Evolutionary conservation across 64 coral and sea anemone genomes (phyloP).

Genomic region (Porites lutea): DNA sequence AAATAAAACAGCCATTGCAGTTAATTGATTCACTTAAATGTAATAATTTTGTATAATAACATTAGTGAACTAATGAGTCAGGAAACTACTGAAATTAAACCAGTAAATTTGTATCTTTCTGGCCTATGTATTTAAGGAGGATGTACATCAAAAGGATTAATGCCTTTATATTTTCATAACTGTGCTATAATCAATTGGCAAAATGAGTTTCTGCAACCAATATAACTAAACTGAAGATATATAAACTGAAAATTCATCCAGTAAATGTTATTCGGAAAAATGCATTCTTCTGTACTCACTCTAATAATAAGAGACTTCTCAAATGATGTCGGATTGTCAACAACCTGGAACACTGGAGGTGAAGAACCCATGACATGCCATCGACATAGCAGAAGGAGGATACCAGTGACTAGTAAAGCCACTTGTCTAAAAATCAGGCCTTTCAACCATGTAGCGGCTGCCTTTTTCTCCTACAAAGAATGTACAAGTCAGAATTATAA

Average conservation of each 20-base stretch:
- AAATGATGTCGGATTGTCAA: constrained; percentile 94
- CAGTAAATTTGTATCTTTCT: too few species aligned
- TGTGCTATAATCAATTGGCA: too few species aligned
- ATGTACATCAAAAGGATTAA: too few species aligned
- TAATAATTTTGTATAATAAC: too few species aligned
- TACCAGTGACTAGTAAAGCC: constrained; percentile 56
- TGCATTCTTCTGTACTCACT: constrained; percentile 30
- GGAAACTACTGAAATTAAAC: too few species aligned
- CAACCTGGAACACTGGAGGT: constrained; percentile 79
- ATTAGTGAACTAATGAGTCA: too few species aligned
- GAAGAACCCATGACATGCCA: constrained; percentile 92
- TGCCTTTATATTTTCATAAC: too few species aligned
- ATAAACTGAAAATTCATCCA: too few species aligned
- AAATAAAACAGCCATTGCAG: neutral
- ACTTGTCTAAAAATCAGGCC: constrained; percentile 75
- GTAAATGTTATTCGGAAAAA: too few species aligned
- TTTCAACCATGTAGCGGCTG: neutral
- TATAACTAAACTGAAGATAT: too few species aligned
- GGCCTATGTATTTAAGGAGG: too few species aligned
- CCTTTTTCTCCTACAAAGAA: neutral
- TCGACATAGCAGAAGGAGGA: constrained; percentile 79
- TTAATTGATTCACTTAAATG: neutral
- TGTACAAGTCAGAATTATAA: neutral
- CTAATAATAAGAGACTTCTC: constrained; percentile 73
- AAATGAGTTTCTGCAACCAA: too few species aligned